These are phyloP conservation scores for Drosophila dives DNA, from an alignment of 2,888 invertebrate species.

Conservation along the genomic window DNA sequence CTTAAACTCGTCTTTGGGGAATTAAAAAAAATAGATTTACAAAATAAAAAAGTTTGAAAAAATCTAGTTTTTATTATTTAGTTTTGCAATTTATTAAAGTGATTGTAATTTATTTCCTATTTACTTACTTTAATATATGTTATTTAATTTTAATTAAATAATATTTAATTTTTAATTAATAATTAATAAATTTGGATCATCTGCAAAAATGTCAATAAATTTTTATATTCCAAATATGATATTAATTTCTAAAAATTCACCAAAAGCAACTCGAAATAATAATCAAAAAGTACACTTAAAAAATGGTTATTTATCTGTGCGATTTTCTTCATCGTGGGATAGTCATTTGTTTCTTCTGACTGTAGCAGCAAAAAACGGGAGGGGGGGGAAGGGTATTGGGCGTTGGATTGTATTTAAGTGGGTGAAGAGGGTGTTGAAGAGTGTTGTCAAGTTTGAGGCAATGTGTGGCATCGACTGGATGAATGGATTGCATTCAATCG, in stretches of 20 bases:
- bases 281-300: neutral
- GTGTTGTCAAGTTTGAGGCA: neutral
- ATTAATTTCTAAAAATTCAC: neutral
- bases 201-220: neutral
- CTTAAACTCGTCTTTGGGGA: neutral
- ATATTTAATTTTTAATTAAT: neutral
- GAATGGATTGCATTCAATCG: constrained; percentile 71
- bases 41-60: neutral
- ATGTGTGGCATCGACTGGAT: constrained; percentile 41
- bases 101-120: neutral
- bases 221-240: neutral
- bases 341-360: neutral
- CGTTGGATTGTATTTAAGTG: neutral
- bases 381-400: neutral
- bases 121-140: neutral
- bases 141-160: neutral
- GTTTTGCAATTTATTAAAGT: neutral
- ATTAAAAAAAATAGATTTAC: neutral
- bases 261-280: neutral
- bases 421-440: neutral
- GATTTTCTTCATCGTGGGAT: neutral
- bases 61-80: neutral
- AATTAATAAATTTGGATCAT: neutral
- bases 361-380: neutral
- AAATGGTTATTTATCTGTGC: neutral